These are phyloP conservation scores for Sphaerodactylus townsendi DNA, from an alignment of 2,113 vertebrate genomes.

Conservation along the genomic window DNA sequence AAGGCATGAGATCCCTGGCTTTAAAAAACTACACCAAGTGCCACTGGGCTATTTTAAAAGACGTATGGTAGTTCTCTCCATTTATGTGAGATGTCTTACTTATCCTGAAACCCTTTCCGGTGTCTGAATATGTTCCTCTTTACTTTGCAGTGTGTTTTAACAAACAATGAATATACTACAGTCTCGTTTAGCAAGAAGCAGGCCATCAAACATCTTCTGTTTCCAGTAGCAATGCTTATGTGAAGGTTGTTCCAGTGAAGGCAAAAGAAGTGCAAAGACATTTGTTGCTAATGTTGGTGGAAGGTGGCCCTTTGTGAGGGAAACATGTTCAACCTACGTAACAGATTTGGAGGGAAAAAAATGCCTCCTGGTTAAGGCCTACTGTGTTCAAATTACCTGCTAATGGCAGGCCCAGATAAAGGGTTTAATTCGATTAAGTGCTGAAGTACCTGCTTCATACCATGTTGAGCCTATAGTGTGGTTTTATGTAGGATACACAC, in stretches of 20 bases:
- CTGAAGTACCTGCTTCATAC: background rate
- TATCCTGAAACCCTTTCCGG: background rate
- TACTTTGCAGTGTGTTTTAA: background rate
- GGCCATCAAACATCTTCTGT: too few relatives aligned
- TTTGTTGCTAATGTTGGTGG: background rate
- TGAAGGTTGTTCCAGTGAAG: background rate
- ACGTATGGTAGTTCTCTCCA: background rate
- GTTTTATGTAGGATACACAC: background rate
- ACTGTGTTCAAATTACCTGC: background rate
- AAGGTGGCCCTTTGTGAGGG: background rate
- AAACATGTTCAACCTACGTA: background rate
- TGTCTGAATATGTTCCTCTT: background rate
- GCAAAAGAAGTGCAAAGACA: background rate
- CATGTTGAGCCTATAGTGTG: background rate
- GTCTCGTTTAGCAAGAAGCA: background rate
- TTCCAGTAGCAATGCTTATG: background rate
- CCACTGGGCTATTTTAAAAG: background rate
- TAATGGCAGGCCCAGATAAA: background rate
- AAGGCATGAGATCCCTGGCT: too few relatives aligned
- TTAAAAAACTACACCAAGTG: background rate
- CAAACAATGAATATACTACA: background rate
- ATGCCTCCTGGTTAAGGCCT: background rate
- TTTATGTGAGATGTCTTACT: background rate
- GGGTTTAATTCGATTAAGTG: background rate
- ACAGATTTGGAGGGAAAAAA: background rate